Conservation (phyloP, 2,113 vertebrate species). For the Haemorhous mexicanus region DNA sequence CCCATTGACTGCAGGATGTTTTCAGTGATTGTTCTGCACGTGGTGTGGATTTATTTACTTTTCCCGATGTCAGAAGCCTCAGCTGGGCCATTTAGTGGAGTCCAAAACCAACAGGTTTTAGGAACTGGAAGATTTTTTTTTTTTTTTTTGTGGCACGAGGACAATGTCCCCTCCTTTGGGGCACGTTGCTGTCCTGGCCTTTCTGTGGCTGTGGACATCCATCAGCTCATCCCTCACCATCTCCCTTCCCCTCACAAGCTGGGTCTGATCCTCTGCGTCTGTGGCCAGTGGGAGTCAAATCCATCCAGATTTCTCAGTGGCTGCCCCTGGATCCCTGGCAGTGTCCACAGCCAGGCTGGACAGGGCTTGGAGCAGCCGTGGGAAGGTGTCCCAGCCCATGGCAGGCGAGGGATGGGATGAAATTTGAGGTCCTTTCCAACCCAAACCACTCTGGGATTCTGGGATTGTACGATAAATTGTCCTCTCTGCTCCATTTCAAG, state of each 20-base stretch:
- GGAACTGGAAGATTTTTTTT: not conserved
- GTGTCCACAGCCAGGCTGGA: not conserved
- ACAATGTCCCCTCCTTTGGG: not conserved
- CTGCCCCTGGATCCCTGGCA: not conserved
- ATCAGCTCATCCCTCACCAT: not conserved
- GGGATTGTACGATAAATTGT: accelerated
- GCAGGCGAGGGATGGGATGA: not conserved
- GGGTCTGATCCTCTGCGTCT: not conserved
- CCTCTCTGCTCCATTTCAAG: not conserved
- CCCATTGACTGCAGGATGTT: not conserved
- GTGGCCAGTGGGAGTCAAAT: not conserved
- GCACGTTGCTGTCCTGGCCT: not conserved
- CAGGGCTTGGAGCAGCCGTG: accelerated
- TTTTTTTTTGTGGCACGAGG: not conserved
- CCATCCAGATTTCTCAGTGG: not conserved
- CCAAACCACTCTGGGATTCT: not conserved
- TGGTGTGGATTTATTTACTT: not conserved
- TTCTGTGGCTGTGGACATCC: not conserved
- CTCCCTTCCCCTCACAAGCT: not conserved
- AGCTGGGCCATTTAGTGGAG: not conserved
- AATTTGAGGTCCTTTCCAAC: not conserved
- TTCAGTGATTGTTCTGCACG: not conserved
- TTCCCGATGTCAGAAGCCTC: not conserved
- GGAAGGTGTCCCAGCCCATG: not conserved
- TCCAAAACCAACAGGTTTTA: not conserved